These are phyloP conservation scores for Chaetorhynchus papuensis DNA, from an alignment of 2,113 vertebrate genomes.

Conservation along the genomic window DNA sequence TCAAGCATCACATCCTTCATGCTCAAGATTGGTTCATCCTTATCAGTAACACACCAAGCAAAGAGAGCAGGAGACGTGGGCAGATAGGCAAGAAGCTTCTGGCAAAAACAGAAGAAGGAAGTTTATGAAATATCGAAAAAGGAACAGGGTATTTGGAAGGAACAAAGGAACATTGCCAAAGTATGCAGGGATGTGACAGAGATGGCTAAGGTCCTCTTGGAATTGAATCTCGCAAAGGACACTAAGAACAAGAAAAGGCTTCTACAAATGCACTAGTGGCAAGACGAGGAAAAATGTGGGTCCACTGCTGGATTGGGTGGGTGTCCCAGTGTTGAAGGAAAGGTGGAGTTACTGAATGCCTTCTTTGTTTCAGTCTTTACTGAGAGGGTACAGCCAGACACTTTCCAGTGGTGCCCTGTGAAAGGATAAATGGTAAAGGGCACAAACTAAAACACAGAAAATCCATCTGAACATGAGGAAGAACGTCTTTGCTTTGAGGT, in stretches of 20 bases:
- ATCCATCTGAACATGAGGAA: background rate
- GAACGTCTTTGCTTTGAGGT: background rate
- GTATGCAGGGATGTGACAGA: background rate
- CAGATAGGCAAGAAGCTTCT: background rate
- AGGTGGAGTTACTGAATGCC: background rate
- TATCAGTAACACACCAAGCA: background rate
- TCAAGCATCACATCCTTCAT: background rate
- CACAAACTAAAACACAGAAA: background rate
- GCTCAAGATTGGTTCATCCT: background rate
- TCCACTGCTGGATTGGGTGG: background rate
- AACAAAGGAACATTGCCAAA: background rate
- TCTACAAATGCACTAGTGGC: background rate
- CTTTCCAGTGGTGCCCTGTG: background rate
- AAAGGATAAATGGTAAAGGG: background rate
- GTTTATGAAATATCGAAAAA: background rate
- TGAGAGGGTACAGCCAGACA: background rate
- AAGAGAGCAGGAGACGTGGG: background rate
- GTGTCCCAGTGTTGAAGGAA: background rate
- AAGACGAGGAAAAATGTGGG: background rate
- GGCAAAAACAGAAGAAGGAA: background rate
- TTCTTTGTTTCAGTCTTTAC: background rate
- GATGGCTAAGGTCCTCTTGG: background rate
- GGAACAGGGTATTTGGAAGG: background rate
- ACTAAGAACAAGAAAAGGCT: background rate
- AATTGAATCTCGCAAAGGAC: background rate